Base-by-base conservation (phyloP, 2,113 vertebrate genomes). In the Vulpes lagopus region DNA sequence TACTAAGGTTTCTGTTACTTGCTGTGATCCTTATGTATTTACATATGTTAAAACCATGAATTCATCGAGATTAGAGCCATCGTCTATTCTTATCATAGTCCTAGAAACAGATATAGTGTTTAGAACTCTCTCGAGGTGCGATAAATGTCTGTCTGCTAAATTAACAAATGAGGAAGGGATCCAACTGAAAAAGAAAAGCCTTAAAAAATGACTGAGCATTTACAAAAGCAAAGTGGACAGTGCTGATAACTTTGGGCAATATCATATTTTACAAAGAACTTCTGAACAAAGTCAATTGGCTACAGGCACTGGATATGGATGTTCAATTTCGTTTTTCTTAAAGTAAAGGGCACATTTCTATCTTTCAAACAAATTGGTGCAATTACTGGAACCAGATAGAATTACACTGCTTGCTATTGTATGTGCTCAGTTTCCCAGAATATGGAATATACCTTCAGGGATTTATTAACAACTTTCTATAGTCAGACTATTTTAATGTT, bases 391-490 rank as follows among this genome's bases (percentile, higher is more conserved):
- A 88, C 80, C 71, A 97, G 95, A 96, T 22, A 93, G 92, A 96
- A 98, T 97, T 98, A 98, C 79, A 89, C 53, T 84, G 80, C 69
- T 81, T 96, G 87, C 96, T 94, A 95, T 89, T 96, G 93, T 89
- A 88, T 96, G 81, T 97, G 94, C 76, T 96, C 71, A 67, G 92
- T 97, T 97, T 97, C 91, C 87, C 90, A 96, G 97, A 92, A 98
- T 96, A 92, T 20, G 53, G 64, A 97, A 92, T 90, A 94, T 96
- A 95, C 97, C 97, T 98, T 97, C 84, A 97, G 98, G 97, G 97
- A 98, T 96, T 98, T 98, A 98, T 98, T 98, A 98, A 94, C 94
- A 97, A 96, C 97, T 98, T 97, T 94, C 97, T 95, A 74, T 81
- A 96, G 79, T 95, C 80, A 97, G 94, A 73, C 88, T 82, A 85